phyloP scores from a whole-genome alignment of 2,888 invertebrate genomes.

The Germaria angustata region DNA sequence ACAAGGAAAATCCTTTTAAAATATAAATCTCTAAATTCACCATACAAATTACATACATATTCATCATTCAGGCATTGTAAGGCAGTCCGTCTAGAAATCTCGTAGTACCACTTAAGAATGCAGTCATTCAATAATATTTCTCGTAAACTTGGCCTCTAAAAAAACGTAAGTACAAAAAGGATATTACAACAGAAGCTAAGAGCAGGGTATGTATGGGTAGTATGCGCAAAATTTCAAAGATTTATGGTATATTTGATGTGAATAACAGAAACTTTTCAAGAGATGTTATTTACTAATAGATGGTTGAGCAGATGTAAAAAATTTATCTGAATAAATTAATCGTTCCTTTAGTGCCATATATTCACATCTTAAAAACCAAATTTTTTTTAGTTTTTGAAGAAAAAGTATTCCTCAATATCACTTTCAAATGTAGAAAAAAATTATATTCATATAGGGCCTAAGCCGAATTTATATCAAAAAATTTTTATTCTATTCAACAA shows the following conservation, averaged over 20 bases:
- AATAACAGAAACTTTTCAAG: neutral
- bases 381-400: too few relatives aligned
- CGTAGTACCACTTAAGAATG: slow-evolving; percentile 47
- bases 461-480: too few relatives aligned
- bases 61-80: neutral
- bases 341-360: too few relatives aligned
- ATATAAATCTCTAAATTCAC: slow-evolving; percentile 3
- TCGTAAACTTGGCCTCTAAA: slow-evolving; percentile 75
- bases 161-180: slow-evolving; percentile 61
- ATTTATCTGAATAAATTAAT: too few relatives aligned
- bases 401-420: too few relatives aligned
- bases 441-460: too few relatives aligned
- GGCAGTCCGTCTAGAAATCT: slow-evolving; percentile 28
- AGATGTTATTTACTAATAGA: slow-evolving; percentile 32
- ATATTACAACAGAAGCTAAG: slow-evolving; percentile 55
- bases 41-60: neutral
- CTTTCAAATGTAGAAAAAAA: too few relatives aligned
- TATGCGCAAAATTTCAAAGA: slow-evolving; percentile 23
- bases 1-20: slow-evolving; percentile 28
- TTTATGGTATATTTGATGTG: slow-evolving; percentile 24
- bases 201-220: slow-evolving; percentile 16
- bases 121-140: slow-evolving; percentile 63
- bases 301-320: too few relatives aligned
- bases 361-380: too few relatives aligned
- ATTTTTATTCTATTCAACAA: too few relatives aligned